Percentiles rank a stretch among this genome's conserved stretches.
Evolutionary conservation across 2,888 invertebrate genomes (phyloP).

Genomic region (Dromius quadrimaculatus): DNA sequence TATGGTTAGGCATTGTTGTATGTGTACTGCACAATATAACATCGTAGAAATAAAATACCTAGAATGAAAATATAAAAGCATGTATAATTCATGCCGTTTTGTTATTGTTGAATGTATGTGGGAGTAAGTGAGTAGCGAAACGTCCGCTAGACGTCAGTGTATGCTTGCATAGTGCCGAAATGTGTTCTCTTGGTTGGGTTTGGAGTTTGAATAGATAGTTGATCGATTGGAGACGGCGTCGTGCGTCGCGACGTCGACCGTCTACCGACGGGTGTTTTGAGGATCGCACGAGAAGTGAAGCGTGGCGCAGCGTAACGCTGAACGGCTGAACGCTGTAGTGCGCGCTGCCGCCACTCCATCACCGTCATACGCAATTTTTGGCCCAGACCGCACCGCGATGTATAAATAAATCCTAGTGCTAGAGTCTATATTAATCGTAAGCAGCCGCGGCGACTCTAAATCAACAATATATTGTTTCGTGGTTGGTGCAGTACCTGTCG

Average conservation of each 20-base stretch:
- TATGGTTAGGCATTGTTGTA: constrained; percentile 27
- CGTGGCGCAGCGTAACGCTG: constrained; percentile 29
- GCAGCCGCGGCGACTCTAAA: constrained; percentile 40
- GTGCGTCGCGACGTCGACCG: neutral
- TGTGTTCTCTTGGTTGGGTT: neutral
- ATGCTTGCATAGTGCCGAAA: neutral
- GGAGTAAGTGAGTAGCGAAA: neutral
- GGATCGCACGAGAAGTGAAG: constrained; percentile 2
- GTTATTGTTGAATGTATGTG: constrained; percentile 12
- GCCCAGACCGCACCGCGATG: constrained; percentile 51
- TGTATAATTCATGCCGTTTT: constrained; percentile 19
- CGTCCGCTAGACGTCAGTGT: constrained; percentile 11
- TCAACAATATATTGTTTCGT: constrained; percentile 51
- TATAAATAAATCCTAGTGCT: constrained; percentile 53
- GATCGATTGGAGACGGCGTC: constrained; percentile 5
- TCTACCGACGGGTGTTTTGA: neutral
- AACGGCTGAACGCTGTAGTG: constrained; percentile 27
- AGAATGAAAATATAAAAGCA: constrained; percentile 16
- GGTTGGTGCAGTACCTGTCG: constrained; percentile 35
- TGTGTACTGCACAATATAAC: constrained; percentile 37
- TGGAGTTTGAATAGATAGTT: neutral
- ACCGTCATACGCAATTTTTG: constrained; percentile 52
- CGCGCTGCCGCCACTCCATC: constrained; percentile 32
- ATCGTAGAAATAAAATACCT: constrained; percentile 22
- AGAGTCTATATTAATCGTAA: constrained; percentile 52